Evolutionary conservation across 2,797 vertebrate species (phyloP), one percentile per base, ranked within the genome.

Genomic region (Neopelma chrysocephalum): DNA sequence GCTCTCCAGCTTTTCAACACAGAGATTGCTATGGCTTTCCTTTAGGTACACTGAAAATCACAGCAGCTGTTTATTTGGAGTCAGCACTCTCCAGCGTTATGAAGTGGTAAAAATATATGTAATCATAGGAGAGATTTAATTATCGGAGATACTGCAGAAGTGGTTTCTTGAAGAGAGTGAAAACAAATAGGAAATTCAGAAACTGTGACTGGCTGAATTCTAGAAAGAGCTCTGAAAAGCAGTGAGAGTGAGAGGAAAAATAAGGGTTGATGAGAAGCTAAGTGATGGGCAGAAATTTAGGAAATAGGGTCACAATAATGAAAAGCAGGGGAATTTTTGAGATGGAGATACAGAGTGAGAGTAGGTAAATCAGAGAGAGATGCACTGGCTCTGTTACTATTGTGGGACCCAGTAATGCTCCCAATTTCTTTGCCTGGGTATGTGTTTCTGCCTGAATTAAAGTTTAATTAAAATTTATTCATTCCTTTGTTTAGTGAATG

Each of bases 41-140:
- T 90, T 82, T 93, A 95, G 92, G 89, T 96, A 83, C 8, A 11
- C 42, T 93, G 83, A 77, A 85, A 94, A 71, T 92, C 17, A 31
- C 75, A 89, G 84, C 87, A 95, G 78, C 83, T 93, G 89, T 58
- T 75, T 69, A 26, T 96, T 60, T 94, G 70, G 83, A 94, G 29
- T 72, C 83, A 82, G 42, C 9, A 5, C 32, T 87, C 50, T 90
- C 62, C 89, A 75, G 64, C 3, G 1, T 60, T 82, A 45, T 1
- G 6, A n/a, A 73, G 64, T 47, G n/a, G 27, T 81, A 72, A 93
- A 90, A 82, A 92, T 81, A 31, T 0, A 60, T 85, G 25, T 77
- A 56, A 58, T 94, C 32, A 12, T 57, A 25, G 1, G n/a, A 90
- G 77, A 83, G 50, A 64, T 3, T 21, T 85, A 87, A 90, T 95